Percentiles rank a stretch among this genome's conserved stretches.
phyloP scores from a whole-genome alignment of 2,113 vertebrate genomes.

The Heterotilapia buettikoferi region DNA sequence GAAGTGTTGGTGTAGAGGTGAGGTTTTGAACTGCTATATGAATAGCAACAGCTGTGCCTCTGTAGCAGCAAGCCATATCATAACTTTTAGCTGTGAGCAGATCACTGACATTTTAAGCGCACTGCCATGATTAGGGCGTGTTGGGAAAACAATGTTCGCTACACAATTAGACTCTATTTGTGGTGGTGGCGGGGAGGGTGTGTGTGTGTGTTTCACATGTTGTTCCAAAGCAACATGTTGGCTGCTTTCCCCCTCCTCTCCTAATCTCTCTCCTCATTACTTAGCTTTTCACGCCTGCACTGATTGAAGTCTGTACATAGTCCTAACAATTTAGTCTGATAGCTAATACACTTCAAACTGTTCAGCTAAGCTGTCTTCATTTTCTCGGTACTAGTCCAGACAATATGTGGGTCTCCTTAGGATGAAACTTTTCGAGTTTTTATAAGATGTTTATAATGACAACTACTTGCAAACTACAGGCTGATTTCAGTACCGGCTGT shows the following conservation, averaged over 20 bases:
- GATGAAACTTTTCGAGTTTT: fast-evolving
- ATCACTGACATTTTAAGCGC: neutral
- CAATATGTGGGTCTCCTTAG: neutral
- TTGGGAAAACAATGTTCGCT: neutral
- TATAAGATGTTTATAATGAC: neutral
- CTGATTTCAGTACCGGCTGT: neutral
- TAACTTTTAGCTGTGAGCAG: neutral
- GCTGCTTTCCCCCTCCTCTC: neutral
- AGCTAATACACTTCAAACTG: neutral
- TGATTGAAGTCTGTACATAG: neutral
- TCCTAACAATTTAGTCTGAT: neutral
- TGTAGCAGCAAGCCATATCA: neutral
- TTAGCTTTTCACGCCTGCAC: neutral
- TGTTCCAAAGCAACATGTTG: neutral
- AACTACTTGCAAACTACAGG: neutral
- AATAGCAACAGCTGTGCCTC: neutral
- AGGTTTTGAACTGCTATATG: neutral
- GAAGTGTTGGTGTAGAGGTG: neutral
- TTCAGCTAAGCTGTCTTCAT: neutral
- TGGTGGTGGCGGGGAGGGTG: neutral
- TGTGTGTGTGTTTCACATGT: neutral
- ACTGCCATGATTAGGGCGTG: neutral
- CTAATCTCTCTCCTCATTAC: neutral
- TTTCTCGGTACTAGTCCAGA: fast-evolving
- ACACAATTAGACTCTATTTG: neutral